Evolutionary conservation across 2,113 vertebrate species (phyloP).

Genomic region (Scomber japonicus): DNA sequence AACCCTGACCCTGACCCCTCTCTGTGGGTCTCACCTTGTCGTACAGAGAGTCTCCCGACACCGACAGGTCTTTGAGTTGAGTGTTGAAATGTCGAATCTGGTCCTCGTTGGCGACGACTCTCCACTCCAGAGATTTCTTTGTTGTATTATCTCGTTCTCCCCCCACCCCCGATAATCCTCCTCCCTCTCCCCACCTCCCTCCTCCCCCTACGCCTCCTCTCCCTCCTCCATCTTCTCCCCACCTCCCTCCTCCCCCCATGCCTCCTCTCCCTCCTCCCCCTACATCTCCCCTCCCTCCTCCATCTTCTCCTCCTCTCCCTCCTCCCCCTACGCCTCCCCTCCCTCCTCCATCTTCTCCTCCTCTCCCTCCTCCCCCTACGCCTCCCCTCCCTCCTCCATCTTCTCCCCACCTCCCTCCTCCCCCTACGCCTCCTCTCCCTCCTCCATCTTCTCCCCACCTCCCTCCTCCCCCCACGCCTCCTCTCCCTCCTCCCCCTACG

Average conservation of each 20-base stretch:
- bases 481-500: neutral
- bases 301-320: too few species aligned
- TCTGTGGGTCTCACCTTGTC: constrained; percentile 60
- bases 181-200: constrained; percentile 1
- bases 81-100: constrained; percentile 86
- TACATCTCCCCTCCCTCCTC: too few species aligned
- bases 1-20: too few species aligned
- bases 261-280: too few species aligned
- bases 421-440: too few species aligned
- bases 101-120: constrained; percentile 86
- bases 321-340: too few species aligned
- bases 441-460: too few species aligned
- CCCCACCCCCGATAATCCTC: constrained; percentile 45
- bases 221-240: neutral
- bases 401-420: too few species aligned
- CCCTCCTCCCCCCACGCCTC: neutral
- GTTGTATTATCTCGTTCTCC: constrained; percentile 58
- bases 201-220: constrained; percentile 18
- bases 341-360: too few species aligned
- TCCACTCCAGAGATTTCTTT: constrained; percentile 87
- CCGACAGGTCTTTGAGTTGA: constrained; percentile 83
- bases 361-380: too few species aligned
- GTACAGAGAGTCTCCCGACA: constrained; percentile 85
- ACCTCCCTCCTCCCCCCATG: too few species aligned
- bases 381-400: too few species aligned